Conservation (phyloP, 2,888 invertebrate species). For the Chrysolina haemoptera region DNA sequence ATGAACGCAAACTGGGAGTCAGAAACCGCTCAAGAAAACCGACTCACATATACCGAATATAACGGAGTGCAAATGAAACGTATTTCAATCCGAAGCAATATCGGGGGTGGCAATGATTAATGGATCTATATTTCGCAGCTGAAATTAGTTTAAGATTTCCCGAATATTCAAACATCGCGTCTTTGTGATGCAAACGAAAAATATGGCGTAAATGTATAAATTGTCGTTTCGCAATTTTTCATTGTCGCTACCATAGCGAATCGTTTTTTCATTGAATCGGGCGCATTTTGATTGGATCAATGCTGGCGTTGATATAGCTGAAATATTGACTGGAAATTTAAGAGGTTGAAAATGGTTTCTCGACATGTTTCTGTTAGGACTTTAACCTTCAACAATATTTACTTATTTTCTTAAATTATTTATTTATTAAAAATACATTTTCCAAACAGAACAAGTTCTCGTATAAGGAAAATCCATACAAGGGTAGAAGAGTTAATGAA, state of each 20-base stretch:
- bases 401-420: too few species aligned
- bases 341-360: too few species aligned
- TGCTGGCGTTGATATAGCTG: not conserved
- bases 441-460: too few species aligned
- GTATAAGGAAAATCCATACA: too few species aligned
- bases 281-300: slow-evolving; percentile 11
- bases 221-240: slow-evolving; percentile 49
- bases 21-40: not conserved
- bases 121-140: slow-evolving; percentile 45
- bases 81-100: slow-evolving; percentile 17
- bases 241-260: slow-evolving; percentile 41
- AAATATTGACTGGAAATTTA: too few species aligned
- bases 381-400: too few species aligned
- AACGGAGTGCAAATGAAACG: slow-evolving; percentile 16
- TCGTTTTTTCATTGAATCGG: slow-evolving; percentile 37
- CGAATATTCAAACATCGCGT: slow-evolving; percentile 48
- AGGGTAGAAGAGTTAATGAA: too few species aligned
- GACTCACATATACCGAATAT: not conserved
- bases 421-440: too few species aligned
- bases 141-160: slow-evolving; percentile 51
- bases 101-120: slow-evolving; percentile 43
- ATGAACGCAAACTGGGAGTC: not conserved
- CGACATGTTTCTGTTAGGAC: too few species aligned
- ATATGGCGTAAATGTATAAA: slow-evolving; percentile 43
- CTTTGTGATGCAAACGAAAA: slow-evolving; percentile 48